These are phyloP conservation scores for Setipinna tenuifilis DNA, from an alignment of 2,797 vertebrate genomes.

Conservation along the genomic window DNA sequence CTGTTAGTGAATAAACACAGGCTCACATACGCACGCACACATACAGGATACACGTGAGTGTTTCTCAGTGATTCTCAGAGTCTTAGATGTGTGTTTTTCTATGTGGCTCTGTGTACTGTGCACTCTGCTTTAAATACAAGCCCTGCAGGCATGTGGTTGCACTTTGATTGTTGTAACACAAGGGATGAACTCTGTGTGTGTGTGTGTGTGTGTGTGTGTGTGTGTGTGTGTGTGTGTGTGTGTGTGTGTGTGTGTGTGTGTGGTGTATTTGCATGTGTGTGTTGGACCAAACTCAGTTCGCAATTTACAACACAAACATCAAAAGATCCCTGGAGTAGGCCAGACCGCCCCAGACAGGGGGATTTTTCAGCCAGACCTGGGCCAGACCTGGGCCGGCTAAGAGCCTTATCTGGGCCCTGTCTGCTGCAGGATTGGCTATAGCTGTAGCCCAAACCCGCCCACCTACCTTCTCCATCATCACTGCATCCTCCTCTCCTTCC, in stretches of 20 bases:
- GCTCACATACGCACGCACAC: background rate
- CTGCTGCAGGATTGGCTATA: background rate
- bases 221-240: background rate
- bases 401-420: background rate
- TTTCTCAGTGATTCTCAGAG: background rate
- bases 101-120: background rate
- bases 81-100: background rate
- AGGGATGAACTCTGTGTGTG: background rate
- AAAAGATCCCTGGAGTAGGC: background rate
- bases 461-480: background rate
- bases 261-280: background rate
- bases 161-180: background rate
- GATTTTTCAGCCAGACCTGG: background rate
- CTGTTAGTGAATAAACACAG: background rate
- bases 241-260: background rate
- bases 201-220: constrained; percentile 6
- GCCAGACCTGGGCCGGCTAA: background rate
- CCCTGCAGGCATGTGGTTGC: background rate
- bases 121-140: background rate
- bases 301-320: background rate
- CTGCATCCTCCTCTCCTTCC: too few relatives aligned
- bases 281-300: background rate
- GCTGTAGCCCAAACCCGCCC: background rate
- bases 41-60: background rate
- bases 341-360: too few relatives aligned